Percentiles rank a stretch among this genome's conserved stretches.
These are phyloP conservation scores for Cydia splendana DNA, from an alignment of 1,140 invertebrate species.

Conservation along the genomic window DNA sequence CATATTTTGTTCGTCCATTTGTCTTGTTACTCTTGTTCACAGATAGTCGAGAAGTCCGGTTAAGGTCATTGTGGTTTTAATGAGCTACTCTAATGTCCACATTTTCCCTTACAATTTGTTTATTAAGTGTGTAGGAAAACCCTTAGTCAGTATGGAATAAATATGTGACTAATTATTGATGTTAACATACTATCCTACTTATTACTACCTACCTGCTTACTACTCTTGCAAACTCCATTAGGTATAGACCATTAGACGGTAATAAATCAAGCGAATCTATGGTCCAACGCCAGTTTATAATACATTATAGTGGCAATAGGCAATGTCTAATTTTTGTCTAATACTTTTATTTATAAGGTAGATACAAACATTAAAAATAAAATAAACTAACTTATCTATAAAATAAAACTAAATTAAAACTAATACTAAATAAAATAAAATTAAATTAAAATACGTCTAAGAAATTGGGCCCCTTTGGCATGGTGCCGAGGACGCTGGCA, in stretches of 20 bases:
- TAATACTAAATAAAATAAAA: too few species aligned
- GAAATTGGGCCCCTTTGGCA: too few species aligned
- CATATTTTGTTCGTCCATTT: background rate
- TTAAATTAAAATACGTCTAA: too few species aligned
- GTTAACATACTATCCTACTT: too few species aligned
- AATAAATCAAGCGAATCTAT: background rate
- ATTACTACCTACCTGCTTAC: too few species aligned
- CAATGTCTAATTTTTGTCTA: too few species aligned
- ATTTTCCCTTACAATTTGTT: background rate
- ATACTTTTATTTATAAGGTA: too few species aligned
- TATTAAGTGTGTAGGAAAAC: background rate
- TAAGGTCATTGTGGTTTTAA: slow-evolving; percentile 1
- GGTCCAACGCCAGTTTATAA: background rate
- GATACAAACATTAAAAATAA: too few species aligned
- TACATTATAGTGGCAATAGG: background rate
- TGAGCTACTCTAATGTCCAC: background rate
- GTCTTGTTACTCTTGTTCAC: slow-evolving; percentile 16
- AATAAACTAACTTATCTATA: too few species aligned
- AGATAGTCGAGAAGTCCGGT: background rate
- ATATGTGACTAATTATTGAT: background rate
- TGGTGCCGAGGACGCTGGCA: too few species aligned
- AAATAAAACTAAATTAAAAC: too few species aligned
- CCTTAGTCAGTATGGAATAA: background rate
- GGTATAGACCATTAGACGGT: background rate
- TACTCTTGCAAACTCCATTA: too few species aligned